A percentile compares a stretch with the other conserved stretches of the same genome.
Evolutionary conservation across 1,140 invertebrate genomes (phyloP).

Genomic region (Liolophura sinensis): DNA sequence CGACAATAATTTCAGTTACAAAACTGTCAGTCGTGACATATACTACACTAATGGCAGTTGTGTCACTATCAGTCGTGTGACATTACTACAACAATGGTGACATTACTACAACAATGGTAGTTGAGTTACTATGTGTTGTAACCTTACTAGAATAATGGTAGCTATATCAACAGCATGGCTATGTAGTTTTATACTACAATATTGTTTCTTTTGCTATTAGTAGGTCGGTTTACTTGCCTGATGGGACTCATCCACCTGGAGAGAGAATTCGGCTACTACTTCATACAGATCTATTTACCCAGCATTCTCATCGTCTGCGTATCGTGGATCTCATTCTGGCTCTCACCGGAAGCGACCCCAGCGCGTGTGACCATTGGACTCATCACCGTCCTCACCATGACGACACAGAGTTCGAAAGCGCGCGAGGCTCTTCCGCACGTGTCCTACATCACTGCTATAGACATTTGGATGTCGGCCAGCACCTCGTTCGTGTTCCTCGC

Average conservation of each 20-base stretch:
- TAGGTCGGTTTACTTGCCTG: constrained; percentile 50
- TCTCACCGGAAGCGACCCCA: constrained; percentile 64
- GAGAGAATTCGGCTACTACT: constrained; percentile 86
- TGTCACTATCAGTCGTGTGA: too few species aligned
- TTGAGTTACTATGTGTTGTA: too few species aligned
- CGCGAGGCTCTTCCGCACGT: constrained; percentile 34
- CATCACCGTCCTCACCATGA: constrained; percentile 50
- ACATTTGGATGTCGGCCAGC: constrained; percentile 84
- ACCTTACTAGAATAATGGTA: too few species aligned
- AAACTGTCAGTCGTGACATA: too few species aligned
- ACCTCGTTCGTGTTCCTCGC: constrained; percentile 84
- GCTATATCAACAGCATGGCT: too few species aligned
- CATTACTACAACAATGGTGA: too few species aligned
- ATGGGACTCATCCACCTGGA: constrained; percentile 83
- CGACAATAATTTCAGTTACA: too few species aligned
- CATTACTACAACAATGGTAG: too few species aligned
- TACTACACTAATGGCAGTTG: too few species aligned
- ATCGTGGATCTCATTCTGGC: constrained; percentile 86
- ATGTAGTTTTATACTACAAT: too few species aligned
- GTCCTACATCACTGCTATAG: constrained; percentile 65
- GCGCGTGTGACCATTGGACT: constrained; percentile 62
- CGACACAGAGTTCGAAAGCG: not conserved
- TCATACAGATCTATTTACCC: constrained; percentile 88
- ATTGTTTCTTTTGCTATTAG: not conserved
- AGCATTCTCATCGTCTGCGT: constrained; percentile 90